Percentiles rank a stretch among this genome's conserved stretches.
These are phyloP conservation scores for Lithodes maja DNA, from an alignment of 2,888 invertebrate genomes.

Conservation along the genomic window DNA sequence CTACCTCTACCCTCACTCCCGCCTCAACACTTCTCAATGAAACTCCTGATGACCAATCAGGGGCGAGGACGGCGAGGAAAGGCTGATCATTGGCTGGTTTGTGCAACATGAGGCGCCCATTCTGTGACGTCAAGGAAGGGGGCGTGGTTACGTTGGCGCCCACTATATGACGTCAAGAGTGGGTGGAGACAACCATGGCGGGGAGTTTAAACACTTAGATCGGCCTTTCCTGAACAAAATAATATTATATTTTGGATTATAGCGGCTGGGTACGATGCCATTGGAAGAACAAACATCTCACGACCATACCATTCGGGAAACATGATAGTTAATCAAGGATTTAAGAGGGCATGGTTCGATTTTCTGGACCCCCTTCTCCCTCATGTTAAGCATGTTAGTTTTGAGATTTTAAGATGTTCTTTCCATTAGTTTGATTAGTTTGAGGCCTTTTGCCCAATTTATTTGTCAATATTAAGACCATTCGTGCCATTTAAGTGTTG, in stretches of 20 bases:
- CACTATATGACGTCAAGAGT: not conserved
- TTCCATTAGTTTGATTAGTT: no score
- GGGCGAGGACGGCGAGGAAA: not conserved
- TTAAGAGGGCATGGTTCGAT: no score
- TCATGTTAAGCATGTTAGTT: no score
- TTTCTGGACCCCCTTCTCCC: no score
- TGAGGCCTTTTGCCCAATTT: no score
- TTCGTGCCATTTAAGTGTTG: no score
- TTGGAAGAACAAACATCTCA: not conserved
- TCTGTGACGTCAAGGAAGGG: not conserved
- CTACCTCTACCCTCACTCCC: not conserved
- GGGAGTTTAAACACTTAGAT: not conserved
- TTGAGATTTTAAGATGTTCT: no score
- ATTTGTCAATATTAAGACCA: no score
- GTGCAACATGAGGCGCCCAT: not conserved
- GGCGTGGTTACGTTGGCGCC: not conserved
- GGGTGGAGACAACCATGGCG: not conserved
- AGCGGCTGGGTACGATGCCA: not conserved
- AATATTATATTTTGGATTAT: not conserved
- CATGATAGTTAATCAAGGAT: no score
- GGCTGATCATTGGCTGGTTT: not conserved
- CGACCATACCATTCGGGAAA: not conserved
- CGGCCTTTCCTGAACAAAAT: not conserved
- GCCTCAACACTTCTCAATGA: not conserved
- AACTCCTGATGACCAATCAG: not conserved